Evolutionary conservation across 2,113 vertebrate species (phyloP), one percentile per base, ranked within the genome.

Genomic region (Burhinus bistriatus): DNA sequence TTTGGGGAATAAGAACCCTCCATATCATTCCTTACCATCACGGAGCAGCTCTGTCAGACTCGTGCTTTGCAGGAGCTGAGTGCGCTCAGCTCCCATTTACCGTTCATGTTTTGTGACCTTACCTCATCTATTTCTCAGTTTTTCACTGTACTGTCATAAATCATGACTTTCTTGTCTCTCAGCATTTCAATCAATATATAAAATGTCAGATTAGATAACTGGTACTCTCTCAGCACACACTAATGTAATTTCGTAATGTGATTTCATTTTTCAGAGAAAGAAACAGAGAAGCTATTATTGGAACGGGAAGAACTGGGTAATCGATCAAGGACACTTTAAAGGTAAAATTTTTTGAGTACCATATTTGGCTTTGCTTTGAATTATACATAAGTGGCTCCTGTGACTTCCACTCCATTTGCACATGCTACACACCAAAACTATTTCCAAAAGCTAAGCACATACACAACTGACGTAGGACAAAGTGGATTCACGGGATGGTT

Each of bases 201-300:
- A 93, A 95, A 89, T 72, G 65, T 82, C 89, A 52, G 77, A 92
- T 84, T 73, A 94, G 86, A 82, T 82, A 93, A 87, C 80, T 81
- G 64, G 54, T 71, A 68, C 72, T 93, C 69, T 93, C 80, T 91
- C 89, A 76, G 42, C 79, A 86, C 69, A 72, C 81, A 69, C 78
- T 96, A 89, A 96, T 76, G 89, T 52, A 49, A 91, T 92, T 87
- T 85, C 49, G 77, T 90, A 90, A 94, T 78, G 61, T 15, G 49
- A 97, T 84, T 89, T 52, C 83, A 57, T 87, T 87, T 92, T 91
- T 84, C 77, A 91, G 89, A 95, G 44, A 42, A 94, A 91, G 40
- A 79, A 65, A 45, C 45, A 66, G 45, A 89, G 84, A 72, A 94
- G 77, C 73, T 87, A 87, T 91, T 89, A 94, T 26, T 72, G 66